These are phyloP conservation scores for Lymantria monacha DNA, from an alignment of 2,888 invertebrate species.

Conservation along the genomic window DNA sequence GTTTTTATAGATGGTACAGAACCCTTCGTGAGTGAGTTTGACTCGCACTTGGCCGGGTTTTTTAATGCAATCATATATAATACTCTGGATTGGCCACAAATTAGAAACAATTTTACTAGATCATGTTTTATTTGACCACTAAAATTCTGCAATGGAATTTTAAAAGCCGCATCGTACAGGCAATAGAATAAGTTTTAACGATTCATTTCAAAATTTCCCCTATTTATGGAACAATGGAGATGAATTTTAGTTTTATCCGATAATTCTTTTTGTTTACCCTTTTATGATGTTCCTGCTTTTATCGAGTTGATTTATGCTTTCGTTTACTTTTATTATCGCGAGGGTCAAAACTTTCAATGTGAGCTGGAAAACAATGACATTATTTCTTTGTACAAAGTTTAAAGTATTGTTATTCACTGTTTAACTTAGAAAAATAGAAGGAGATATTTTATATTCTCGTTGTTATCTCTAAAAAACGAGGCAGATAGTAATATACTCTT, in stretches of 20 bases:
- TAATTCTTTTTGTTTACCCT: conserved; percentile 1
- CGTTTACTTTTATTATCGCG: background rate
- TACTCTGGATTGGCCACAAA: conserved; percentile 34
- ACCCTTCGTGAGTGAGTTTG: no score
- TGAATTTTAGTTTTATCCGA: conserved; percentile 11
- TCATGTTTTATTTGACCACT: conserved; percentile 41
- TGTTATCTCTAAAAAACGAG: no score
- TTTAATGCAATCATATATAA: no score
- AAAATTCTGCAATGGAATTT: conserved; percentile 31
- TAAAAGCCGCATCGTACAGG: conserved; percentile 14
- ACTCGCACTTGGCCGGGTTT: no score
- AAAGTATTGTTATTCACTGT: no score
- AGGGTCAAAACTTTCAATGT: background rate
- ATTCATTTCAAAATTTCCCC: conserved; percentile 15
- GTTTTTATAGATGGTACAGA: no score
- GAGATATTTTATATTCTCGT: no score
- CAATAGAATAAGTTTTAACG: conserved; percentile 18
- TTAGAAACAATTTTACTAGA: conserved; percentile 45
- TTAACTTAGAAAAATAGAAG: no score
- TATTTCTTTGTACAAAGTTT: background rate
- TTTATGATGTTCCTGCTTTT: conserved; percentile 1
- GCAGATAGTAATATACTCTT: no score
- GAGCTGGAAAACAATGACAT: background rate
- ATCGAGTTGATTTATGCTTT: background rate
- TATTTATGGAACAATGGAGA: conserved; percentile 8